Base-by-base conservation (phyloP, 1,140 invertebrate species). In the Ips nitidus region DNA sequence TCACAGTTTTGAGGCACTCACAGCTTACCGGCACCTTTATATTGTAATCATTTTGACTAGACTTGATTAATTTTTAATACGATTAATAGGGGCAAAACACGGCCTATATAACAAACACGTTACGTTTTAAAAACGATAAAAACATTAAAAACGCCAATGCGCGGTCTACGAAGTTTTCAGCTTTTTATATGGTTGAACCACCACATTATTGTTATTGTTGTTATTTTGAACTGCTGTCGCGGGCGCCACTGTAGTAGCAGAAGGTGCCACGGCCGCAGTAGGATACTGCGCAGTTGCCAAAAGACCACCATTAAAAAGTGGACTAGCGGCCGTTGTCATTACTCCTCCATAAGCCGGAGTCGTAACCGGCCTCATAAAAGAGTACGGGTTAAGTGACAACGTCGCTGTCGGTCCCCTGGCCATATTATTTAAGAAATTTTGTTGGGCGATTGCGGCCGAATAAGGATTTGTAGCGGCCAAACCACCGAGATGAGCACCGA, bases 151-250 rank as follows among this genome's bases (percentile, higher is more conserved):
- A 52, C 38, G 53, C 69, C 55, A 75, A 73, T 65, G 71, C 74
- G 72, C 67, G 55, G 67, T 53, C 87, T 92, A 93, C 76, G 90
- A 91, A 71, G 91, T 93, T 84, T 93, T 93, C 87, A 93, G 90
- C 82, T 93, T 93, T 82, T 93, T 93, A 80, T 91, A 93, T 39
- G 91, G 91, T 76, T 92, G 91, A 78, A 90, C 83, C 22, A 87
- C 86, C 58, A 90, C 88, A 40, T 84, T 84, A 60, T 83, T 83
- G 66, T 80, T 85, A 71, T 80, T 85, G 76, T 79, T 82, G 74
- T 66, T 80, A 38, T 66, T 77, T 22, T 76, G 74, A 1, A 78
- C 79, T 3, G 76, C 76, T 0, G 77, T 70, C 39, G 74, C 50
- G 79, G 79, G 69, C 72, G 8, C 73, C 22, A 78, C 74, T 0